Base-by-base conservation (phyloP, 2,888 invertebrate genomes). In the Neoascia interrupta region DNA sequence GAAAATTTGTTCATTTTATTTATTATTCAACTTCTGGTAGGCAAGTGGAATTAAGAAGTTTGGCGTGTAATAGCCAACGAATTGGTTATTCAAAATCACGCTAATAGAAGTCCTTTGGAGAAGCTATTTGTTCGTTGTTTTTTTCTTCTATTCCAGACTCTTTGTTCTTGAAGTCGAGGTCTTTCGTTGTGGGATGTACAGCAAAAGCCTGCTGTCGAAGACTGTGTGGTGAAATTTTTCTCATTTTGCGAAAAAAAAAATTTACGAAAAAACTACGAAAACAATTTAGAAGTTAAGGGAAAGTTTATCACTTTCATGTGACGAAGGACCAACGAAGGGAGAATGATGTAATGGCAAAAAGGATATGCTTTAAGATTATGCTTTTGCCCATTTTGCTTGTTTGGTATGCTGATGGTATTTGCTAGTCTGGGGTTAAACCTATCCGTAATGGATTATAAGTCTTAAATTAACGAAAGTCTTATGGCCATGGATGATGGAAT, bases 71-170 rank as follows among this genome's bases (percentile, higher is more conserved):
- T n/a, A n/a, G n/a, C 41, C 15, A 23, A 36, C 10, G 43, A 34
- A 64, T n/a, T n/a, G n/a, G n/a, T n/a, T n/a, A n/a, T 64, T 43
- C 36, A 36, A 53, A 64, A 23, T 53, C 64, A 10, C 5, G 15
- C 2, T 2, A 16, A 26, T 2, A 34, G 13, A 18, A 13, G 51
- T 34, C 34, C 11, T 18, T 16, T 23, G 41, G 26, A 26, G 1
- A 47, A 49, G 49, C n/a, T n/a, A n/a, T 47, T 61, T 37, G 2
- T 19, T 13, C 2, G 2, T 18, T 39, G 41, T 10, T 31, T 49
- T 16, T 51, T 23, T 11, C 10, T 28, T 28, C 11, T 1, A 11
- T n/a, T n/a, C n/a, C n/a, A 11, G 18, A n/a, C 18, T 6, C 13
- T 15, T 28, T 45, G 19, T 28, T 28, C 34, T 36, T 28, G 54